phyloP scores from a whole-genome alignment of 2,113 vertebrate species.

The Capra hircus region DNA sequence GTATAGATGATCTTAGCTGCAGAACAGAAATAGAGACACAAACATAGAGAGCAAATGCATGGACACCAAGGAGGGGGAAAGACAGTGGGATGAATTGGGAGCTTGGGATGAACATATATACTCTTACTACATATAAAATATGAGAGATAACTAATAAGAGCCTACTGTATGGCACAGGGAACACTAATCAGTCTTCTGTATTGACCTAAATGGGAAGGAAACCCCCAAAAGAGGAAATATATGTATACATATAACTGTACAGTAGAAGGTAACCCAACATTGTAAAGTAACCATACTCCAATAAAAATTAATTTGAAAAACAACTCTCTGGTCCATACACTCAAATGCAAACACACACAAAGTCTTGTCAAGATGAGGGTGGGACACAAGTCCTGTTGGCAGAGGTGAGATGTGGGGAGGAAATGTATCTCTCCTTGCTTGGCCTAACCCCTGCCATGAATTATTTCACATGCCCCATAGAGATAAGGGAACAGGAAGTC shows the following conservation, averaged over 20 bases:
- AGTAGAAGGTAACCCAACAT: background rate
- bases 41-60: background rate
- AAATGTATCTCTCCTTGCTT: background rate
- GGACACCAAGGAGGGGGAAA: background rate
- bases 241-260: background rate
- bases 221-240: background rate
- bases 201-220: background rate
- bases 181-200: background rate
- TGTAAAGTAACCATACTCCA: background rate
- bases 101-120: background rate
- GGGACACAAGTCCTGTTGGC: background rate
- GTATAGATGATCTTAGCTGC: background rate
- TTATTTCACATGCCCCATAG: background rate
- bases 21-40: background rate
- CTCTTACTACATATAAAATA: background rate
- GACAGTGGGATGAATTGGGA: background rate
- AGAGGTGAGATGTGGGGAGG: background rate
- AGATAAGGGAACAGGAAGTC: background rate
- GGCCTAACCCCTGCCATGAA: background rate
- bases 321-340: background rate
- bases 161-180: rapidly evolving
- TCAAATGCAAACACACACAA: background rate
- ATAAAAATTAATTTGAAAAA: background rate
- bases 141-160: background rate
- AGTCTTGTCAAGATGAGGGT: background rate